Conservation (phyloP, 2,113 vertebrate genomes). For the Stomatorhinus ivindoensis region DNA sequence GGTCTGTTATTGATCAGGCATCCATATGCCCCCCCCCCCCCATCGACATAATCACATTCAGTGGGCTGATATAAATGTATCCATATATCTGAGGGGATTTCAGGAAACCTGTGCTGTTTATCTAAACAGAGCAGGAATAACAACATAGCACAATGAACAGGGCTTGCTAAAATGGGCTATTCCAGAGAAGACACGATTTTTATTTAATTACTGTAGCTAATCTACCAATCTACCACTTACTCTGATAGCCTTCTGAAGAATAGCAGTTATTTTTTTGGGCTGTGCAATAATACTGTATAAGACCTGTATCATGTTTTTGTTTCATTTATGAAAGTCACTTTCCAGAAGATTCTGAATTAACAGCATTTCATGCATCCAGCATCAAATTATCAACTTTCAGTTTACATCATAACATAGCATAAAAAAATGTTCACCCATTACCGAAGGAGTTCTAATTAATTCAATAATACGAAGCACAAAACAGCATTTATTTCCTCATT, state of each 20-base stretch:
- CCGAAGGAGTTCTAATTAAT: conserved; percentile 3
- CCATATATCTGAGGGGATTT: not conserved
- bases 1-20: not conserved
- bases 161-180: not conserved
- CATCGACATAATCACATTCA: not conserved
- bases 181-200: not conserved
- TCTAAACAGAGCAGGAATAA: not conserved
- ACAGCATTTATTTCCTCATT: not conserved
- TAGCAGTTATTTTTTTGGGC: not conserved
- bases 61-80: not conserved
- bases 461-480: not conserved
- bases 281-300: not conserved
- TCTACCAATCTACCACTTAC: not conserved
- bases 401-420: not conserved
- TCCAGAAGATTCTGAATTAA: not conserved
- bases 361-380: not conserved
- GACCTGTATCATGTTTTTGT: not conserved
- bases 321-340: not conserved
- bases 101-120: not conserved
- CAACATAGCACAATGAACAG: not conserved
- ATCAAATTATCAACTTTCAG: not conserved
- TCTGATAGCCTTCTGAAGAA: not conserved
- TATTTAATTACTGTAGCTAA: not conserved
- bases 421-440: not conserved
- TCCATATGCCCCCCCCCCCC: not conserved